Evolutionary conservation across 2,797 vertebrate species (phyloP), one percentile per base, ranked within the genome.

Genomic region (Pipistrellus nathusii): DNA sequence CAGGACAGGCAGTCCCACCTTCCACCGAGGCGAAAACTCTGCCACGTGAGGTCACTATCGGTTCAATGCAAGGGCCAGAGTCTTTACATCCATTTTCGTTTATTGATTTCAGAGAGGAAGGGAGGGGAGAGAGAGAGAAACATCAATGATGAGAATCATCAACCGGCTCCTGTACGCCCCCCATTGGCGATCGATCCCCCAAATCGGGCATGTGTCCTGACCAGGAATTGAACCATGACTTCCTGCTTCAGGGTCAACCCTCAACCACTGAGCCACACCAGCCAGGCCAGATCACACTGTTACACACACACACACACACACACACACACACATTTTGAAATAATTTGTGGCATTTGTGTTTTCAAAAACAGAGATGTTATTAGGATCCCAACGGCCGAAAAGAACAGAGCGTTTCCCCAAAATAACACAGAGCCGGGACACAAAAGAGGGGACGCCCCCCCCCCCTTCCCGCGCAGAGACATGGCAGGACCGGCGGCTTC

Each of bases 1-100:
- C n/a, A 7, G 3, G 5, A 14, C 51, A 0, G 5, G 5, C 1
- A 0, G 46, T 5, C 44, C 44, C 8, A 2, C n/a, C 35, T n/a
- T 12, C 59, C 72, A 3, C 4, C 9, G 4, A 44, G 21, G 11
- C 21, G 17, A 23, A 59, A 68, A 55, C 13, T 11, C 14, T 3
- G 3, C 30, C 85, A 4, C 0, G 81, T 13, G 41, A 69, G 51
- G 23, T 5, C 53, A 4, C 71, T 20, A 3, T 11, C 35, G 62
- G 27, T 11, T n/a, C 27, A 35, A 27, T 0, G 11, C 32, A 3
- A 15, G 18, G 13, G 25, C 1, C 41, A 5, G 64, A 27, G 71
- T 13, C 68, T 46, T 8, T 20, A 20, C 30, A 18, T 11, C 48
- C 25, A 64, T 23, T 25, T 57, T 11, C 23, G 55, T 57, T 23